phyloP scores from a whole-genome alignment of 2,888 invertebrate genomes.

The Cerastis rubricosa region DNA sequence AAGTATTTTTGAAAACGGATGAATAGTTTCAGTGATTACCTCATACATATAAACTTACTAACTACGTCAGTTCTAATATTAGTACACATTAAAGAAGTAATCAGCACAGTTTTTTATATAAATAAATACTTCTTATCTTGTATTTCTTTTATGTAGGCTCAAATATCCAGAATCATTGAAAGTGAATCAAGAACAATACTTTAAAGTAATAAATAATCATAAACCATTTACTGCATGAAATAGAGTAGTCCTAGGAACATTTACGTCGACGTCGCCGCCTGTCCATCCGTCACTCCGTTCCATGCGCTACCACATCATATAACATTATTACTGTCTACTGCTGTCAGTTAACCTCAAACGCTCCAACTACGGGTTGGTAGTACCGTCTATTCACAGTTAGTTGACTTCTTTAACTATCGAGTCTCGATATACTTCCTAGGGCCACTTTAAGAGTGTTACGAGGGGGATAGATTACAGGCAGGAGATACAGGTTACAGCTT shows the following conservation, averaged over 20 bases:
- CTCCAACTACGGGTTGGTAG: background rate
- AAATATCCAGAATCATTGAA: background rate
- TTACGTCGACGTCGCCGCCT: background rate
- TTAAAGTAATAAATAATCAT: background rate
- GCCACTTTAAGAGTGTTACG: too few species aligned
- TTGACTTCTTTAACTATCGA: too few species aligned
- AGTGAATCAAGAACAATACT: background rate
- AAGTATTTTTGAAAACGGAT: background rate
- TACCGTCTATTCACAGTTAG: background rate
- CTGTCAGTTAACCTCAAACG: conserved; percentile 18
- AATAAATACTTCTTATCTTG: background rate
- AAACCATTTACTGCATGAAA: background rate
- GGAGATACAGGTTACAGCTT: too few species aligned
- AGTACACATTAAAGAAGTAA: background rate
- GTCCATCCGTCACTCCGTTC: conserved; percentile 24
- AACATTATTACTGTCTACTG: conserved; percentile 41
- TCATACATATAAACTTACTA: background rate
- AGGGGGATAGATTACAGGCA: too few species aligned
- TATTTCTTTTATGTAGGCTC: background rate
- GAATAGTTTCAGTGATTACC: background rate
- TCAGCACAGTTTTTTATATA: background rate
- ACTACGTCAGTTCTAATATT: background rate
- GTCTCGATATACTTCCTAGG: too few species aligned
- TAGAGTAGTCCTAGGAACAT: conserved; percentile 1
- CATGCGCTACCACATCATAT: conserved; percentile 11